Percentiles rank a stretch among this genome's conserved stretches.
These are phyloP conservation scores for Sylvietta virens DNA, from an alignment of 2,113 vertebrate species.

Conservation along the genomic window DNA sequence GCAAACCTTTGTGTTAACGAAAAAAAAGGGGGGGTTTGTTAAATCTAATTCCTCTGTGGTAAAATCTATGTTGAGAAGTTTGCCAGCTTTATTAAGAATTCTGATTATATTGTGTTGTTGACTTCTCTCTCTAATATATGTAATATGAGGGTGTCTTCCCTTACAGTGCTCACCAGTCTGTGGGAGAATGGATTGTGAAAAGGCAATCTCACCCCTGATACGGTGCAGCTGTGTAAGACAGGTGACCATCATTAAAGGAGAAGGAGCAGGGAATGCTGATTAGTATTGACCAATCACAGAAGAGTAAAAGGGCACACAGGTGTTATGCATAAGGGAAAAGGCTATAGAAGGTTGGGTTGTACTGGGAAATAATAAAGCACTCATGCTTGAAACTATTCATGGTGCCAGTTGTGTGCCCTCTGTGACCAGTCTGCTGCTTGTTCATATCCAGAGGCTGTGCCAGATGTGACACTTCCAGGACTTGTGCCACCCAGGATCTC, in stretches of 20 bases:
- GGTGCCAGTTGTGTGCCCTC: not conserved
- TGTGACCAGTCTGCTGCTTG: not conserved
- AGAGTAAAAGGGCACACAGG: not conserved
- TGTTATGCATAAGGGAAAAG: not conserved
- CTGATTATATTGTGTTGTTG: not conserved
- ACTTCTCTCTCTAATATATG: not conserved
- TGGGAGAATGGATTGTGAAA: not conserved
- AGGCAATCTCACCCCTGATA: not conserved
- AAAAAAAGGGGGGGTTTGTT: not conserved
- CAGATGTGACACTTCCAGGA: not conserved
- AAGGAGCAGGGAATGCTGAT: not conserved
- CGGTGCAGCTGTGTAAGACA: not conserved
- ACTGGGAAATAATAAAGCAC: not conserved
- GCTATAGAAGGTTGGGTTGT: not conserved
- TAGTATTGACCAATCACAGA: not conserved
- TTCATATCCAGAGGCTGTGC: not conserved
- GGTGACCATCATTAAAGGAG: not conserved
- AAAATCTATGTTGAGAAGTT: not conserved
- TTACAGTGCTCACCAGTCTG: not conserved
- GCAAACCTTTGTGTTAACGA: not conserved
- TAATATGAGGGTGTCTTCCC: not conserved
- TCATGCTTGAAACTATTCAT: not conserved
- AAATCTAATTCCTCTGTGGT: not conserved
- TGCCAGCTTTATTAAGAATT: not conserved
- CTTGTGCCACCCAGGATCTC: not conserved